These are phyloP conservation scores for Uloborus diversus DNA, from an alignment of 1,140 invertebrate species.

Conservation along the genomic window DNA sequence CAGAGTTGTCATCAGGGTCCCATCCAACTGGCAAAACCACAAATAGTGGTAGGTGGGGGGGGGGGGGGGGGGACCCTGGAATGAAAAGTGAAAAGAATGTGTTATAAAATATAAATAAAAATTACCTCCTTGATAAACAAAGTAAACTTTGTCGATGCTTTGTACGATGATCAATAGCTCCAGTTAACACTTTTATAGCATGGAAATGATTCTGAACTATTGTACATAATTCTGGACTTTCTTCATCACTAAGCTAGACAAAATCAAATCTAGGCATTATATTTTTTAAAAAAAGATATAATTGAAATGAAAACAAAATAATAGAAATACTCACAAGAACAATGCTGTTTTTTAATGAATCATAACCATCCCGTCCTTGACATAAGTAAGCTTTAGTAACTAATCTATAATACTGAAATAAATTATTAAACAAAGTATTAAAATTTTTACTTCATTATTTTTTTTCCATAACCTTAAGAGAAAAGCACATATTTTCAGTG, in stretches of 20 bases:
- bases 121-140: constrained; percentile 74
- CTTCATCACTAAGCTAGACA: constrained; percentile 72
- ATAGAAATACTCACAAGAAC: constrained; percentile 71
- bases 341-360: constrained; percentile 76
- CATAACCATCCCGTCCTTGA: constrained; percentile 86
- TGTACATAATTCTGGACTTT: constrained; percentile 82
- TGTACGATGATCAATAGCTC: constrained; percentile 75
- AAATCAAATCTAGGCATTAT: no score
- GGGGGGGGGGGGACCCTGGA: no score
- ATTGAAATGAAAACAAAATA: background rate
- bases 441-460: background rate
- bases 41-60: no score
- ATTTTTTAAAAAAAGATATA: background rate
- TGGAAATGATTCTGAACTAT: constrained; percentile 89
- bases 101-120: background rate
- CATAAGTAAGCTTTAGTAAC: constrained; percentile 82
- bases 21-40: no score
- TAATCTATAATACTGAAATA: constrained; percentile 73
- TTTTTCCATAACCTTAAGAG: no score
- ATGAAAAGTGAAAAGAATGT: no score
- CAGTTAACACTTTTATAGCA: constrained; percentile 80
- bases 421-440: background rate
- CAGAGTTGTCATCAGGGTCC: no score
- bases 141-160: constrained; percentile 85
- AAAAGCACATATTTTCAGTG: no score